Evolutionary conservation across 2,797 vertebrate genomes (phyloP), one percentile per base, ranked within the genome.

Genomic region (Arrhamphus sclerolepis): DNA sequence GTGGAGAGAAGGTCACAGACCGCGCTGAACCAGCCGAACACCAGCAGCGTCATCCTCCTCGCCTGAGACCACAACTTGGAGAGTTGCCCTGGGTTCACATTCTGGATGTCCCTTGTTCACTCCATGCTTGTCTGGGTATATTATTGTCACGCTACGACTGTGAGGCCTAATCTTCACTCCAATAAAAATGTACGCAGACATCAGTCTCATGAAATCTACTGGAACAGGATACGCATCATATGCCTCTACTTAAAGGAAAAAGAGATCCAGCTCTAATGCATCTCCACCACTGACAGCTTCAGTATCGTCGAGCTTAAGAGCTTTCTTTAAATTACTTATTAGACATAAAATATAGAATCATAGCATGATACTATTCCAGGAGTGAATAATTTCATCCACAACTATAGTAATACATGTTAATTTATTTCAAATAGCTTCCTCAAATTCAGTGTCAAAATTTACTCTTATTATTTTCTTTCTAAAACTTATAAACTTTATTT

Each of bases 1-100:
- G 79, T 59, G 56, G 82, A 65, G 84, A 85, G 77, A 87, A 84
- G 87, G 84, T 83, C 84, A 86, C 42, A 46, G 60, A 65, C 65
- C 14, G 24, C 20, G 66, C 70, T 59, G 62, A 80, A 77, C 72
- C 58, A 55, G 66, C 70, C 47, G 7, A 42, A 80, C 61, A 75
- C 55, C 72, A 72, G 56, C 75, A 57, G 70, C 74, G 62, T 54
- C 65, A 62, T 40, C 69, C 71, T 38, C 61, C 50, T 40, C 2
- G 42, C 75, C 72, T 50, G 70, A 78, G 62, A 14, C 60, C 59
- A 48, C 39, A 41, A 73, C 75, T 70, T 24, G 48, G 46, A 47
- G 62, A 68, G 63, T 57, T 31, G 71, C 56, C 66, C 50, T 56
- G n/a, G 60, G 66, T 82, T 82, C 63, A 57, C 46, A 72, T 65